Percentiles rank a stretch among this genome's conserved stretches.
Evolutionary conservation across 35 echinoderm and acorn worm genomes (phyloP).

Genomic region (Acanthaster planci): DNA sequence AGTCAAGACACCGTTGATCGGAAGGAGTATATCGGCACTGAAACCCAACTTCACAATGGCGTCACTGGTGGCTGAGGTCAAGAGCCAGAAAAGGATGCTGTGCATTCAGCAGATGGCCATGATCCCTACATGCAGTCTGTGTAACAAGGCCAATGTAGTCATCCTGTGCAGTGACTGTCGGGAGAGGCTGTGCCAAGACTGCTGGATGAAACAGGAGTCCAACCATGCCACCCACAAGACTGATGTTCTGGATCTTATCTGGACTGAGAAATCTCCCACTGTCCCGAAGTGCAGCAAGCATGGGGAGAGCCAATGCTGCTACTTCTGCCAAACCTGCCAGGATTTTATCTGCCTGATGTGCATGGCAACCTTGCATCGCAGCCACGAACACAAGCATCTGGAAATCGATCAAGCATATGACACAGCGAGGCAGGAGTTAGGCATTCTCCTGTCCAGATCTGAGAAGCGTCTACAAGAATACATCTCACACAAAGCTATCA

Average conservation of each 20-base stretch:
- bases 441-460: neutral
- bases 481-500: neutral
- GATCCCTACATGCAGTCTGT: neutral
- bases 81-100: neutral
- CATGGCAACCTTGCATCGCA: neutral
- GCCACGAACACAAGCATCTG: neutral
- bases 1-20: neutral
- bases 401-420: neutral
- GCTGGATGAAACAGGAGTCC: neutral
- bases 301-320: neutral
- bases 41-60: neutral
- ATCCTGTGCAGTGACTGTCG: neutral
- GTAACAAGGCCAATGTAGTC: neutral
- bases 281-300: neutral
- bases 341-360: neutral
- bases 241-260: neutral
- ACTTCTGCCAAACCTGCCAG: slow-evolving; percentile 1
- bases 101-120: neutral
- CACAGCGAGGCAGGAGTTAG: neutral
- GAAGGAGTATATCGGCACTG: neutral
- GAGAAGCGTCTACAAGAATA: neutral
- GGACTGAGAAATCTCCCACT: neutral
- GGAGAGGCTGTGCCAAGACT: neutral
- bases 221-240: neutral
- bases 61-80: neutral